Evolutionary conservation across 2,888 invertebrate genomes (phyloP), one percentile per base, ranked within the genome.

Genomic region (Conus canariensis): DNA sequence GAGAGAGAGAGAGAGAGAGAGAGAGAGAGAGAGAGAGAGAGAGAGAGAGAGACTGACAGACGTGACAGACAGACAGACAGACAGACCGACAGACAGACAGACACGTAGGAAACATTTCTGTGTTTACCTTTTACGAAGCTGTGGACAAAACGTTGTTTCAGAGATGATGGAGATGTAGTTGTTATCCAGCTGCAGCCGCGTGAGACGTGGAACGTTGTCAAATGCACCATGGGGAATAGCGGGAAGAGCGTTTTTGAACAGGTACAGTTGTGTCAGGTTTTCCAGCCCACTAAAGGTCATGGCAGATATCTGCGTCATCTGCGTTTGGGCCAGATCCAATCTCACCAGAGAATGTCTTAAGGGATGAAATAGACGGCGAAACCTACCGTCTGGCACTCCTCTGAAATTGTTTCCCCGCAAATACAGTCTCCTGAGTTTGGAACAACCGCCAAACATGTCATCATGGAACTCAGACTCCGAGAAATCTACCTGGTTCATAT

Each of bases 401-500:
- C 77, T 16, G 30, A 80, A 80, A 30, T 3, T 30, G 77, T 80
- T 80, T 30, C 77, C 77, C 14, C 77, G 25, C 30, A 80, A 25
- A 30, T 30, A 30, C 30, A 80, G 14, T 80, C 77, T 80, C 77
- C 77, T 14, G 77, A 80, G 30, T 30, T 80, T 80, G 14, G 45
- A 14, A 45, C 77, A 80, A 10, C 77, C 77, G 22, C 30, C 77
- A 16, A 80, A 80, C 3, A 30, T 30, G 77, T 80, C 77, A 14
- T 30, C 12, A 30, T 80, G 14, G 14, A 80, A 7, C 19, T 16
- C n/a, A 6, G 56, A 16, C 56, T 56, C 58, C 2, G 82, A 56
- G 82, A 83, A 83, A 58, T 83, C 82, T 58, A 83, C 82, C 82
- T 83, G 82, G 82, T 83, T 83, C 8, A 83, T 19, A 9, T 58